Percentiles rank a stretch among this genome's conserved stretches.
Conservation (phyloP, 2,113 vertebrate species). For the Elachura formosa region DNA sequence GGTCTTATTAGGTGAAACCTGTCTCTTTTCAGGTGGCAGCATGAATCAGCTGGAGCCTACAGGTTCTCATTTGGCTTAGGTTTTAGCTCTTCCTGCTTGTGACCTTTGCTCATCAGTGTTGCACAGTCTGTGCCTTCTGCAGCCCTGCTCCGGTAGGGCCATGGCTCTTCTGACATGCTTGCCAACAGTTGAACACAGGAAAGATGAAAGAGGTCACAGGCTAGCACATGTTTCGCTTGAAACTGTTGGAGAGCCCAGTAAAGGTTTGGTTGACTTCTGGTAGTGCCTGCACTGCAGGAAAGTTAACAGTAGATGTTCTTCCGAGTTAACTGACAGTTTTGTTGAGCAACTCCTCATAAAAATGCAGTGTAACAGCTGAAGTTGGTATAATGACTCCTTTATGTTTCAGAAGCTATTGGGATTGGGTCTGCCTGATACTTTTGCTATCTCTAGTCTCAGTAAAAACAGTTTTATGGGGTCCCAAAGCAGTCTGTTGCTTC, state of each 20-base stretch:
- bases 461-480: constrained; percentile 52
- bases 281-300: background rate
- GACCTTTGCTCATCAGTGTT: background rate
- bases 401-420: constrained; percentile 13
- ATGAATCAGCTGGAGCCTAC: background rate
- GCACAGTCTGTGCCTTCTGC: background rate
- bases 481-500: constrained; percentile 52
- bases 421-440: constrained; percentile 13
- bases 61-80: background rate
- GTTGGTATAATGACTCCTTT: constrained; percentile 29
- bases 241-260: background rate
- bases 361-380: background rate
- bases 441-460: constrained; percentile 34
- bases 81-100: background rate
- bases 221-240: background rate
- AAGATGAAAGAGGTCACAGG: background rate
- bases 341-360: background rate
- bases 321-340: background rate
- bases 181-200: background rate
- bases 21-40: background rate
- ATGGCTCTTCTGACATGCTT: background rate
- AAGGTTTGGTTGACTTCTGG: background rate
- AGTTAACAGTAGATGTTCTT: background rate
- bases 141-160: rapidly evolving
- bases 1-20: background rate